Base-by-base conservation (phyloP, 2,113 vertebrate species). In the Triplophysa tibetana region DNA sequence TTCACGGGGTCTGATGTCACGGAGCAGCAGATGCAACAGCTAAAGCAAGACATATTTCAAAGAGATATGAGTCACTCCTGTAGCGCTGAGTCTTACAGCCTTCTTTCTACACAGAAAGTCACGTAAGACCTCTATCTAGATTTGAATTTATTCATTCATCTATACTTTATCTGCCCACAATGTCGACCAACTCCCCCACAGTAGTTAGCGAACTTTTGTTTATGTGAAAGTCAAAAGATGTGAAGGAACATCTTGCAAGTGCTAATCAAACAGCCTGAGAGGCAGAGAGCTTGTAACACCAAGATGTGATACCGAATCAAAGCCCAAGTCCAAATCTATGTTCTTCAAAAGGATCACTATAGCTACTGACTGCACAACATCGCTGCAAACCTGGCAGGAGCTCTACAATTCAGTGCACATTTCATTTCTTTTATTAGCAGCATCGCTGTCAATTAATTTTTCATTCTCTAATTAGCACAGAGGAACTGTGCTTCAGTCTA, bases 201-300 rank as follows among this genome's bases (percentile, higher is more conserved):
- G 58, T 64, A 52, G 78, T 72, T 62, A 33, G 19, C 13, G 8
- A 79, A 64, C 11, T 73, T 75, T 45, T 85, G 83, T 74, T 85
- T 77, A 74, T 70, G 67, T 45, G 62, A 80, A 38, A 75, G 77
- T 73, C 33, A 81, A 63, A 78, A 11, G 67, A 81, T 80, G 73
- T 80, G 24, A 80, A 43, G 38, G 73, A 82, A 81, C 74, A 68
- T 62, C 52, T 67, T 77, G 61, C 70, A 60, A 43, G 50, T 56
- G 5, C 65, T 82, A 80, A 85, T 82, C 83, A 79, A 85, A 82
- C 70, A 72, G 52, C 13, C 56, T 38, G 9, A 61, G 62, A 79
- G 48, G 41, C 66, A 76, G 77, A 76, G 72, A 65, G 60, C 75
- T 38, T 66, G 56, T 77, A 68, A 73, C 54, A 72, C 72, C 41